A percentile compares a stretch with the other conserved stretches of the same genome.
These are phyloP conservation scores for Mercenaria mercenaria DNA, from an alignment of 1,140 invertebrate genomes.

Conservation along the genomic window DNA sequence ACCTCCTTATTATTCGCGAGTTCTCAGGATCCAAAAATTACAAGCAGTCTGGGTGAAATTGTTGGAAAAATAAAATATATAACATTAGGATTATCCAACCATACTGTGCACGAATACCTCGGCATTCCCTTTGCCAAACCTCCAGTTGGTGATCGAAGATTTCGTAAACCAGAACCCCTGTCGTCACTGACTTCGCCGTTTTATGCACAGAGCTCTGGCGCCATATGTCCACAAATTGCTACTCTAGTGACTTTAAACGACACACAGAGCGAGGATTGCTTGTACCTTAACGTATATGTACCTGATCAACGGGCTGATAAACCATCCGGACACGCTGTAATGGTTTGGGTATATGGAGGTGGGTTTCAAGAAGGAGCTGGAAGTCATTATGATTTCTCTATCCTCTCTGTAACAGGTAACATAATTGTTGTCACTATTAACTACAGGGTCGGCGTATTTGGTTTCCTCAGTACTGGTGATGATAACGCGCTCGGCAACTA, in stretches of 20 bases:
- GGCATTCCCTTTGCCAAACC: constrained; percentile 19
- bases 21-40: no score
- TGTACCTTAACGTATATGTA: constrained; percentile 86
- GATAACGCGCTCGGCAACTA: constrained; percentile 81
- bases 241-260: not conserved
- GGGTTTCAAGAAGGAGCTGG: no score
- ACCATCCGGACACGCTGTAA: constrained; percentile 92
- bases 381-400: no score
- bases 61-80: not conserved
- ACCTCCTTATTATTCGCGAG: no score
- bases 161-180: not conserved
- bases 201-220: not conserved
- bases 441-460: no score
- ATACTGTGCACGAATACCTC: constrained; percentile 89
- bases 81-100: not conserved
- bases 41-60: not conserved
- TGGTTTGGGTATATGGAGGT: constrained; percentile 98
- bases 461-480: no score
- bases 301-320: constrained; percentile 92
- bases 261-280: not conserved
- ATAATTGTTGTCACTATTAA: no score
- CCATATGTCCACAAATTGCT: not conserved
- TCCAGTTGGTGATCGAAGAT: constrained; percentile 7
- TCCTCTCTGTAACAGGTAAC: no score
- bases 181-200: not conserved